phyloP scores from a whole-genome alignment of 2,113 vertebrate species.

The Gyps fulvus region DNA sequence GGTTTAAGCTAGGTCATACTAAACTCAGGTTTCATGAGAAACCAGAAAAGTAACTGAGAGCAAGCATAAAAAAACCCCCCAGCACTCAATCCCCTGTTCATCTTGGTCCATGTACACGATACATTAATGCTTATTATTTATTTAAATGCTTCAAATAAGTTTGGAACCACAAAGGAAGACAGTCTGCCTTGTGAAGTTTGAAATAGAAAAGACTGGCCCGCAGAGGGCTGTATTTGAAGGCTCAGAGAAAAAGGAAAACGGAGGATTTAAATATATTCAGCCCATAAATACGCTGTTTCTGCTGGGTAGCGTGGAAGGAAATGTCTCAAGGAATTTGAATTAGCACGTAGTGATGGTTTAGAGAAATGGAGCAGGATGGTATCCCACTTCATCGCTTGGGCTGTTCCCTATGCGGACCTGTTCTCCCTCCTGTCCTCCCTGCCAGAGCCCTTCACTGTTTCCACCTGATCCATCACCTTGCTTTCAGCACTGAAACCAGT shows the following conservation, averaged over 20 bases:
- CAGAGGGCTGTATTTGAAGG: conserved; percentile 18
- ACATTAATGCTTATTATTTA: conserved; percentile 51
- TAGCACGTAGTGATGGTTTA: neutral
- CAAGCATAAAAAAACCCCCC: neutral
- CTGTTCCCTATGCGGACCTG: fast-evolving
- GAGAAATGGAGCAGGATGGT: neutral
- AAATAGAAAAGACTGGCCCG: neutral
- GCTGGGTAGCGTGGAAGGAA: neutral
- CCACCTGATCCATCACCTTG: fast-evolving
- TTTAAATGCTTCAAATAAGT: conserved; percentile 37
- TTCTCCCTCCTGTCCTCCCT: neutral
- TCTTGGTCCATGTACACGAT: neutral
- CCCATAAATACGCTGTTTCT: neutral
- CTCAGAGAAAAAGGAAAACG: neutral
- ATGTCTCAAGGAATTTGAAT: conserved; percentile 4
- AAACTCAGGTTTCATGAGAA: neutral
- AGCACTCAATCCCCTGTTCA: neutral
- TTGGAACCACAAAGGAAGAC: conserved; percentile 40
- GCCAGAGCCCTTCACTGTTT: neutral
- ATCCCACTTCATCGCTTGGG: neutral
- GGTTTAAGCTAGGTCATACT: neutral
- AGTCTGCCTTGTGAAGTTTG: conserved; percentile 27
- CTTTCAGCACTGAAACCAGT: neutral
- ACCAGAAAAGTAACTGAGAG: neutral
- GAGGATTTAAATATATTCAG: neutral